A percentile compares a stretch with the other conserved stretches of the same genome.
Evolutionary conservation across 2,113 vertebrate species (phyloP).

Genomic region (Dipodomys spectabilis): DNA sequence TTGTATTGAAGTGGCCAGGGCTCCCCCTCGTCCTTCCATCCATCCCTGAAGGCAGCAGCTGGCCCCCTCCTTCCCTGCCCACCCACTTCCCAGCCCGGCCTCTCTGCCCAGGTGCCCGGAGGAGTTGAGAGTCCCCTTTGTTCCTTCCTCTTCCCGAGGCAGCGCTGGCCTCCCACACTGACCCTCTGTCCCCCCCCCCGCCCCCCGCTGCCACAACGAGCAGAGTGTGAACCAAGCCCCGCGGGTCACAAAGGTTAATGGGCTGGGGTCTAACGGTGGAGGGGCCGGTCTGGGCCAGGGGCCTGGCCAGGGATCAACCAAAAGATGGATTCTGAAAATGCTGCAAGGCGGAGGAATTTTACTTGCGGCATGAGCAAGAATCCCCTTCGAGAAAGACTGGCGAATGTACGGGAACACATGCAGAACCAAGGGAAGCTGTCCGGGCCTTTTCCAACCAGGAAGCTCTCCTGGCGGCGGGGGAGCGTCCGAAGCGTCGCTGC

Average conservation of each 20-base stretch:
- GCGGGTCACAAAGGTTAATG: conserved; percentile 48
- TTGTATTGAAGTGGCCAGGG: background rate
- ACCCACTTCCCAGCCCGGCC: background rate
- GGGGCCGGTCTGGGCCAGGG: background rate
- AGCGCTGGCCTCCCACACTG: conserved; percentile 20
- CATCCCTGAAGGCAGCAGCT: background rate
- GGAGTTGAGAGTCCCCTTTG: conserved; percentile 3
- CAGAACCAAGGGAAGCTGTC: background rate
- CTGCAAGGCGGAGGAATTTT: background rate
- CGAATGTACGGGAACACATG: conserved; percentile 4
- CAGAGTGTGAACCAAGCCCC: background rate
- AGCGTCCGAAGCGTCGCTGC: too few species aligned
- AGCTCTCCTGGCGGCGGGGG: background rate
- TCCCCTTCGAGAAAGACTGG: background rate
- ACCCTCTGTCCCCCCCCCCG: conserved; percentile 4
- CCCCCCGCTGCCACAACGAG: background rate
- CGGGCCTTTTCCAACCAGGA: background rate
- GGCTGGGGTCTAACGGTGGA: background rate
- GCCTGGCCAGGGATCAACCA: background rate
- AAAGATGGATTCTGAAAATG: background rate
- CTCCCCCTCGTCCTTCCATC: background rate
- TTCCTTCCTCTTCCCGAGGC: background rate
- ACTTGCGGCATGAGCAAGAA: background rate
- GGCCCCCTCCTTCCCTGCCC: background rate
- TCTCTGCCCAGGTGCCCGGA: conserved; percentile 44